Percentiles rank a stretch among this genome's conserved stretches.
Conservation (phyloP, 2,888 invertebrate species). For the Eurytoma adleriae region DNA sequence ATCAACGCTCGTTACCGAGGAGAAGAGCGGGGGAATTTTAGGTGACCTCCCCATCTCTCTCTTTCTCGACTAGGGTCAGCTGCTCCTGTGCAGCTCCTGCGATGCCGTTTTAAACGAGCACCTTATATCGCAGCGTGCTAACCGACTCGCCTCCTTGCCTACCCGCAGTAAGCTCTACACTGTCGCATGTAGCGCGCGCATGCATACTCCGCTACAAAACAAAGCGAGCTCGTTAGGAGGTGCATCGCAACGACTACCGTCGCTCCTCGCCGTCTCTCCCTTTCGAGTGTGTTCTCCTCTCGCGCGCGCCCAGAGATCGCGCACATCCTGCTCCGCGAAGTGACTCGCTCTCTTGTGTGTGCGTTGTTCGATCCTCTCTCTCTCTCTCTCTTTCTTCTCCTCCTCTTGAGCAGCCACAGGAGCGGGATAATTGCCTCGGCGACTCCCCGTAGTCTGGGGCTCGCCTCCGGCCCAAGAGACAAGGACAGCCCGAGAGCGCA, state of each 20-base stretch:
- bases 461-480: conserved; percentile 36
- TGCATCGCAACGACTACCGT: conserved; percentile 71
- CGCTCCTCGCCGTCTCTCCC: conserved; percentile 36
- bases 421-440: conserved; percentile 65
- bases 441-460: conserved; percentile 54
- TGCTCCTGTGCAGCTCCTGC: conserved; percentile 14
- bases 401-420: conserved; percentile 33
- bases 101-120: conserved; percentile 53
- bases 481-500: conserved; percentile 26
- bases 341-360: conserved; percentile 25
- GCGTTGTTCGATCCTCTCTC: background rate
- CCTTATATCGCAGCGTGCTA: conserved; percentile 36
- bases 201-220: conserved; percentile 68
- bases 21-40: background rate
- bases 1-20: conserved; percentile 34
- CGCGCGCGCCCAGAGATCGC: background rate
- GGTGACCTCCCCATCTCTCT: conserved; percentile 24
- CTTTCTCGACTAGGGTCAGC: conserved; percentile 27
- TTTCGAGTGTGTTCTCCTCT: conserved; percentile 11
- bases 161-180: background rate
- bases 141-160: conserved; percentile 5
- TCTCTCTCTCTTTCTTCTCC: no score
- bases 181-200: conserved; percentile 34
- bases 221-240: conserved; percentile 76
- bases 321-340: conserved; percentile 27